phyloP scores from a whole-genome alignment of 92 coral and sea anemone genomes.

The Phymanthus crucifer region DNA sequence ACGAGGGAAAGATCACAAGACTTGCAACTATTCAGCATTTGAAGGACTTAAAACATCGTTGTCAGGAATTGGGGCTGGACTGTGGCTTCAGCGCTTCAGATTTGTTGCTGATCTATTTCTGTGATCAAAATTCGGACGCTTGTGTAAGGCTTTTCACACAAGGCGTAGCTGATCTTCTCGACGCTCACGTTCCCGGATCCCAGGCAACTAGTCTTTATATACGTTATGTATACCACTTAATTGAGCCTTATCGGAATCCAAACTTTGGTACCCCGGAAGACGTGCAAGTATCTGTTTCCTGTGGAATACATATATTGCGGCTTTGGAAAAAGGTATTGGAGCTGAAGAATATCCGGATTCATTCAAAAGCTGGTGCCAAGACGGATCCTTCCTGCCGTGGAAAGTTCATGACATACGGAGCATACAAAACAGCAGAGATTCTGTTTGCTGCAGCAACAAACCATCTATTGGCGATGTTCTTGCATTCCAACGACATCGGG shows the following conservation, averaged over 20 bases:
- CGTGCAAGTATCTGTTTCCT: constrained; percentile 49
- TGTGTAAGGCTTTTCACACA: constrained; percentile 45
- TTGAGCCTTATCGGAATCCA: constrained; percentile 35
- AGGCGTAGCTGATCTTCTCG: constrained; percentile 43
- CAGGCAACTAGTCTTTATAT: constrained; percentile 44
- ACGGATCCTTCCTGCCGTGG: constrained; percentile 34
- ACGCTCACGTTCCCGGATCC: constrained; percentile 25
- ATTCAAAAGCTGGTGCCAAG: constrained; percentile 40
- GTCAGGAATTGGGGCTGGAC: constrained; percentile 23
- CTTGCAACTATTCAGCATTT: constrained; percentile 38
- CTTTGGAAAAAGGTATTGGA: constrained; percentile 34
- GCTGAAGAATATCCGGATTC: constrained; percentile 32
- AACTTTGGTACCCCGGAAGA: constrained; percentile 43
- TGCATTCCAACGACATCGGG: constrained; percentile 42
- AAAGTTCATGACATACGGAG: constrained; percentile 34
- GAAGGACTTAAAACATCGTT: constrained; percentile 27
- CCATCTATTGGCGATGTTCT: constrained; percentile 53
- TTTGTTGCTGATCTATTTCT: constrained; percentile 37
- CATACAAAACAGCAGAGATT: constrained; percentile 43
- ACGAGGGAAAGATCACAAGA: neutral
- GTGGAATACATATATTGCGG: constrained; percentile 40
- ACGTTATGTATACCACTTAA: constrained; percentile 41
- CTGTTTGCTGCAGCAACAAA: constrained; percentile 25
- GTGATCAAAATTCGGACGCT: constrained; percentile 42
- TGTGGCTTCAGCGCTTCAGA: constrained; percentile 38